Evolutionary conservation across 2,797 vertebrate genomes (phyloP), one percentile per base, ranked within the genome.

Genomic region (Gobionotothen gibberifrons): DNA sequence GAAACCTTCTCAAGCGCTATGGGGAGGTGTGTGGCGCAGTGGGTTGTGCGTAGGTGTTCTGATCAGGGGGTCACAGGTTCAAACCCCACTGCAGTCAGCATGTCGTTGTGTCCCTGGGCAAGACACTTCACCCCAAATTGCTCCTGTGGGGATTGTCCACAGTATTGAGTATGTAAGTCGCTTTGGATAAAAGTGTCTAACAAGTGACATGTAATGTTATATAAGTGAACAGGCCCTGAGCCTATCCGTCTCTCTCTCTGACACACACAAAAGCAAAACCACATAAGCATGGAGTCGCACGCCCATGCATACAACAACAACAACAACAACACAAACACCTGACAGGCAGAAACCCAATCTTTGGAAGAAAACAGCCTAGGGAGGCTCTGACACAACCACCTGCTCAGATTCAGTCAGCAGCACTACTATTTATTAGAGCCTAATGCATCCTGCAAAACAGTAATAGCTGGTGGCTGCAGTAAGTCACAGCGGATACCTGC

Each of bases 141-240:
- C 26, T 26, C 26, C 26, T 26, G 26, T 26, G 26, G 26, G 26
- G 26, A 26, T 4, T 26, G 26, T 26, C 26, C 26, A 26, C 26
- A 26, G 4, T 26, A 26, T 26, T 26, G 26, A 26, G 26, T 5
- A 5, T 26, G 26, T 26, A 26, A 26, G 26, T 26, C 3, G 3
- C 26, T 26, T 26, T 26, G 26, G 26, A 26, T 26, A 26, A 26
- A 26, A 26, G 26, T 4, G 26, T 26, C 26, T 26, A 26, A 26
- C 4, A 26, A 5, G 4, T 1, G 0, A 26, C 26, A 26, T 26
- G 26, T 26, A 26, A 26, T 26, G 26, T 26, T 93, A 93, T 66
- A 73, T 91, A 93, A 93, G 85, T 86, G 62, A 81, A 83, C 83
- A 75, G 69, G 85, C 87, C 87, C 83, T 53, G 77, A 89, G 87